These are phyloP conservation scores for Prosopocoilus inquinatus DNA, from an alignment of 2,888 invertebrate species.

Conservation along the genomic window DNA sequence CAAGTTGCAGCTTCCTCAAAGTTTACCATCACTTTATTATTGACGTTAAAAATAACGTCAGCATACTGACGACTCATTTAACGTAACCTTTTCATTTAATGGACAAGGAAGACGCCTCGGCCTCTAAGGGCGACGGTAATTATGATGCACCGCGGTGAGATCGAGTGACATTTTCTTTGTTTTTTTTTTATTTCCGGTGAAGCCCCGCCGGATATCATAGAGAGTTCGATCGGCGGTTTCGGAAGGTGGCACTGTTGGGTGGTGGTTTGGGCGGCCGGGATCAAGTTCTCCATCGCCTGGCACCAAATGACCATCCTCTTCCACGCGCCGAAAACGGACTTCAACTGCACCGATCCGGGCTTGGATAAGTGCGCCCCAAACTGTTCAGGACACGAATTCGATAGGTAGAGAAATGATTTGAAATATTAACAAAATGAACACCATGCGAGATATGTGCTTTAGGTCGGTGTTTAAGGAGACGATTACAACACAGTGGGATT, in stretches of 20 bases:
- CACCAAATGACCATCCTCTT: conserved; percentile 78
- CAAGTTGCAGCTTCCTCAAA: too few relatives aligned
- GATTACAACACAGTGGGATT: conserved; percentile 72
- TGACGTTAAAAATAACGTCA: too few relatives aligned
- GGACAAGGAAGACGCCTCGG: too few relatives aligned
- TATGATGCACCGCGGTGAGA: too few relatives aligned
- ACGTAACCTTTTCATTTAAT: too few relatives aligned
- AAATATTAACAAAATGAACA: too few relatives aligned
- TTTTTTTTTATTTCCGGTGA: background rate
- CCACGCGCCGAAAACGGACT: conserved; percentile 66
- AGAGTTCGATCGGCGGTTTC: conserved; percentile 68
- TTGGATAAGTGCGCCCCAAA: conserved; percentile 55
- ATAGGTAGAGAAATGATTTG: conserved; percentile 50
- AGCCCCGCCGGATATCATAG: conserved; percentile 59
- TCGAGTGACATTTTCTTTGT: too few relatives aligned
- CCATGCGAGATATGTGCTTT: conserved; percentile 3
- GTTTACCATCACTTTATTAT: too few relatives aligned
- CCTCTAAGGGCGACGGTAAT: too few relatives aligned
- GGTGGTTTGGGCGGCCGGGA: conserved; percentile 65
- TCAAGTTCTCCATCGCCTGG: conserved; percentile 79
- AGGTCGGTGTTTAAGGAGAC: conserved; percentile 64
- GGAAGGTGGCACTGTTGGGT: conserved; percentile 75
- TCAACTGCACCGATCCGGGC: conserved; percentile 45
- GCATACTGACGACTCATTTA: too few relatives aligned
- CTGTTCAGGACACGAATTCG: conserved; percentile 60